phyloP scores from a whole-genome alignment of 2,113 vertebrate genomes.

The Dinomys branickii region DNA sequence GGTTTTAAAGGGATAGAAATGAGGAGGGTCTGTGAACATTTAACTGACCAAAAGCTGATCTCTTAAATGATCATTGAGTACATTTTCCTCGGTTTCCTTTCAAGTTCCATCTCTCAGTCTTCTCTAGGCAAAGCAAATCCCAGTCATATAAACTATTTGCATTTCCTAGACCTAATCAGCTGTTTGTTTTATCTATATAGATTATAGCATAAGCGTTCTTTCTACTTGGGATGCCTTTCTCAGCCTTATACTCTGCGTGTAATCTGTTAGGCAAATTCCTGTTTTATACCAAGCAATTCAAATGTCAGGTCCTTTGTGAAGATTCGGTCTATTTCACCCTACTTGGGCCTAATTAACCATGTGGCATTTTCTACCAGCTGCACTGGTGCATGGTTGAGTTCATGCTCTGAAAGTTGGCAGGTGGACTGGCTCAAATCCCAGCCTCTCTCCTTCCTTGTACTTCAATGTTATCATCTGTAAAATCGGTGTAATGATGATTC shows the following conservation, averaged over 20 bases:
- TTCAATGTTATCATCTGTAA: not conserved
- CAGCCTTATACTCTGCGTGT: not conserved
- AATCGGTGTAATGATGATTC: not conserved
- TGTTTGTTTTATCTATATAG: not conserved
- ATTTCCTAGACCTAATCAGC: not conserved
- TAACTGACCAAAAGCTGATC: slow-evolving; percentile 13
- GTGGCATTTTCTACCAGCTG: not conserved
- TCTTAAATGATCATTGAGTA: not conserved
- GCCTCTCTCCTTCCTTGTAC: not conserved
- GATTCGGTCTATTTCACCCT: not conserved
- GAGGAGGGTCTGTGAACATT: not conserved
- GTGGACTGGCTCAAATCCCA: not conserved
- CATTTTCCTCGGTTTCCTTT: slow-evolving; percentile 10
- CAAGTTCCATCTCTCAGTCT: not conserved
- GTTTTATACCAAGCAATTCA: slow-evolving; percentile 18
- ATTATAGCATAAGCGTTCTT: not conserved
- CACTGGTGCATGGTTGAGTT: not conserved
- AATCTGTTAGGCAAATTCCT: not conserved
- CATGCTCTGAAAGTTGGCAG: not conserved
- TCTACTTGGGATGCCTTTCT: slow-evolving; percentile 5
- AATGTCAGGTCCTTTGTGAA: not conserved
- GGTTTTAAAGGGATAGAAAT: too few species aligned
- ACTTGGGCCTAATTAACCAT: not conserved
- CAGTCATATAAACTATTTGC: not conserved
- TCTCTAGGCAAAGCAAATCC: not conserved